Evolutionary conservation across 1,140 invertebrate species (phyloP).

Genomic region (Epicauta chinensis): DNA sequence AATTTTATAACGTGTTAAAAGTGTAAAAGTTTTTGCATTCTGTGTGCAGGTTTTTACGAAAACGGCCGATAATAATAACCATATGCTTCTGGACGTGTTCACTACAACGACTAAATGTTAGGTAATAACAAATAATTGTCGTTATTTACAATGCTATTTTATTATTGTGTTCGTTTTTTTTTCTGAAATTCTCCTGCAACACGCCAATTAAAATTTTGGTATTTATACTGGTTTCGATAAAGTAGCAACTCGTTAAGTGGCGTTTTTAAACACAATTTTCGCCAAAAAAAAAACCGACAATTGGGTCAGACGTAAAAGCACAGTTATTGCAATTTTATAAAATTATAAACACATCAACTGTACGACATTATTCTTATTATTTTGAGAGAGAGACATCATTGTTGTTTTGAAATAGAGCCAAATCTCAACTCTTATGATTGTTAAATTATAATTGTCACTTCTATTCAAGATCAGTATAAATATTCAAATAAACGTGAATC

Average conservation of each 20-base stretch:
- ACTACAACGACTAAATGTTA: conserved; percentile 34
- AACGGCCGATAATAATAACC: conserved; percentile 37
- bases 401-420: too few species aligned
- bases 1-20: not conserved
- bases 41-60: conserved; percentile 33
- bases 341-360: not conserved
- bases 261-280: too few species aligned
- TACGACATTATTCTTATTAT: too few species aligned
- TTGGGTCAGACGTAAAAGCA: conserved; percentile 15
- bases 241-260: too few species aligned
- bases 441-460: too few species aligned
- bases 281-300: not conserved
- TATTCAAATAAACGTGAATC: too few species aligned
- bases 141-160: conserved; percentile 1
- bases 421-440: too few species aligned
- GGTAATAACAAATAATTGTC: conserved; percentile 36
- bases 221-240: too few species aligned
- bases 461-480: too few species aligned
- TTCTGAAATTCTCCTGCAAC: too few species aligned
- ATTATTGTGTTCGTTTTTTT: not conserved
- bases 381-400: too few species aligned
- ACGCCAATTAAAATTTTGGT: not conserved
- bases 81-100: conserved; percentile 35
- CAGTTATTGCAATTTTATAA: not conserved
- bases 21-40: conserved; percentile 24